phyloP scores from a whole-genome alignment of 2,888 invertebrate genomes.

The Drosophila barbarae region DNA sequence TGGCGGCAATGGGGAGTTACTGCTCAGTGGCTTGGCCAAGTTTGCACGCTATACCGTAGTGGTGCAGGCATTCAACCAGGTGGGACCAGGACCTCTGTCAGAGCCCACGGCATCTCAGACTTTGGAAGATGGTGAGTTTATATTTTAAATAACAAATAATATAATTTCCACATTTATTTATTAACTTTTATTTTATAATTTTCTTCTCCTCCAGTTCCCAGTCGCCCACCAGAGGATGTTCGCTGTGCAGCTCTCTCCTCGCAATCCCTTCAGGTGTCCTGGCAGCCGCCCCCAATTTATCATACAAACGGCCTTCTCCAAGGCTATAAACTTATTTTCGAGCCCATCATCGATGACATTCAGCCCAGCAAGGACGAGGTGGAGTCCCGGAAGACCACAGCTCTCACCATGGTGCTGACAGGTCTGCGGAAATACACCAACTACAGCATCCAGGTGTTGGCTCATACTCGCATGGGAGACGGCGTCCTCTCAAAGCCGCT shows the following conservation, averaged over 20 bases:
- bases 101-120: slow-evolving; percentile 86
- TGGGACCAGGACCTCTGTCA: slow-evolving; percentile 86
- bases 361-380: slow-evolving; percentile 81
- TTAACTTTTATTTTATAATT: background rate
- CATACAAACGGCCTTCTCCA: slow-evolving; percentile 88
- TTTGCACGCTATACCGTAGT: slow-evolving; percentile 86
- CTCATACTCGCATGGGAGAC: slow-evolving; percentile 89
- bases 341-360: slow-evolving; percentile 83
- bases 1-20: slow-evolving; percentile 84
- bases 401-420: slow-evolving; percentile 85
- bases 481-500: slow-evolving; percentile 85
- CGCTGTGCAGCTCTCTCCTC: slow-evolving; percentile 87
- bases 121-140: slow-evolving; percentile 85
- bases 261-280: slow-evolving; percentile 88
- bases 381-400: slow-evolving; percentile 84
- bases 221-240: slow-evolving; percentile 88
- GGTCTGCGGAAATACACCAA: slow-evolving; percentile 88
- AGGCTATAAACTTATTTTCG: slow-evolving; percentile 87
- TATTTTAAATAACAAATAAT: background rate
- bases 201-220: slow-evolving; percentile 83
- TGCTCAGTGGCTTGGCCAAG: slow-evolving; percentile 84
- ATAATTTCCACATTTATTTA: background rate
- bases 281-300: slow-evolving; percentile 88
- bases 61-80: slow-evolving; percentile 87
- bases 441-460: slow-evolving; percentile 89